Percentiles rank a stretch among this genome's conserved stretches.
Conservation (phyloP, 2,888 invertebrate species). For the Sarcophaga subvicina region DNA sequence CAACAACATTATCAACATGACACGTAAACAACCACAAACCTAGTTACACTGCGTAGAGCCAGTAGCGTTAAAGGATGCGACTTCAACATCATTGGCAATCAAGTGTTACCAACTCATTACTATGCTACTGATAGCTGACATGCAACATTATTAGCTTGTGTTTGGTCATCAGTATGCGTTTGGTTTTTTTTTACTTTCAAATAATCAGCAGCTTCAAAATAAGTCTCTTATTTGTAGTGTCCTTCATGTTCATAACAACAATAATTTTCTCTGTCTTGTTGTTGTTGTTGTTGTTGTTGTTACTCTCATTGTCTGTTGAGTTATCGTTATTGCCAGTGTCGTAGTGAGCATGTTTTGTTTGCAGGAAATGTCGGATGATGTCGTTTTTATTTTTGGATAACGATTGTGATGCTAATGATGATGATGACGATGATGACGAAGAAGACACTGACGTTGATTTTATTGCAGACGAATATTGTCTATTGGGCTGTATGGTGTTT, state of each 20-base stretch:
- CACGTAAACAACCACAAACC: too few species aligned
- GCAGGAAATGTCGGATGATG: background rate
- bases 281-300: background rate
- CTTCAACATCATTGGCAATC: constrained; percentile 16
- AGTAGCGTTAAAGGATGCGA: background rate
- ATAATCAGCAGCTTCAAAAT: background rate
- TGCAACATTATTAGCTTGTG: background rate
- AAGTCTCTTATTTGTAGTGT: background rate
- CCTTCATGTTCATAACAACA: background rate
- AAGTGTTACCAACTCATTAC: background rate
- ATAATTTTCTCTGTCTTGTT: background rate
- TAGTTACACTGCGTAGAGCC: too few species aligned
- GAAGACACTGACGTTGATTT: background rate
- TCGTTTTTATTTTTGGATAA: background rate
- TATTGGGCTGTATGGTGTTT: too few species aligned
- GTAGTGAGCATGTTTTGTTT: background rate
- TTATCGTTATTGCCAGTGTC: background rate
- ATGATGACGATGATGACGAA: background rate
- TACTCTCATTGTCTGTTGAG: background rate
- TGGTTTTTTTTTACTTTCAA: background rate
- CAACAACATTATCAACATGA: too few species aligned
- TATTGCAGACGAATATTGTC: background rate
- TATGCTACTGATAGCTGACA: constrained; percentile 8
- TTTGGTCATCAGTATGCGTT: background rate
- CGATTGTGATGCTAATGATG: background rate